Conservation (phyloP, 2,113 vertebrate species). For the Octodon degus region DNA sequence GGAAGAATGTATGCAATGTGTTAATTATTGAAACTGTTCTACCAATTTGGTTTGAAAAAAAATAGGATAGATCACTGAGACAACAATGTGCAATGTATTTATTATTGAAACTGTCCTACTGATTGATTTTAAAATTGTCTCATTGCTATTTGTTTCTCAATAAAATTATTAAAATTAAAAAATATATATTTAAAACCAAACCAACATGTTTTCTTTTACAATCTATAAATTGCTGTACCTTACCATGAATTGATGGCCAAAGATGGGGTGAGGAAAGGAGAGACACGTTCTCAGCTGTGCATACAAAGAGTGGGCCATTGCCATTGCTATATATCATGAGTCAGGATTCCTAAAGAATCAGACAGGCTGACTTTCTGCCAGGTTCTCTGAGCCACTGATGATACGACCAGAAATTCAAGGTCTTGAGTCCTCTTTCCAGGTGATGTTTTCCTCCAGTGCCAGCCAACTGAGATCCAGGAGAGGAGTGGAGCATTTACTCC, state of each 20-base stretch:
- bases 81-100: too few relatives aligned
- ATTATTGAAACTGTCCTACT: too few relatives aligned
- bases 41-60: too few relatives aligned
- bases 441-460: background rate
- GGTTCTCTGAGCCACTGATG: background rate
- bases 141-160: too few relatives aligned
- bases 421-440: background rate
- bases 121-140: too few relatives aligned
- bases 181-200: background rate
- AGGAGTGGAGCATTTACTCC: background rate
- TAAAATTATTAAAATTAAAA: too few relatives aligned
- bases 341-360: background rate
- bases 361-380: background rate
- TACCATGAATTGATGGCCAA: background rate
- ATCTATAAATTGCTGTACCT: background rate
- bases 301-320: background rate
- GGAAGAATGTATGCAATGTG: too few relatives aligned
- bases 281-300: background rate
- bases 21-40: too few relatives aligned
- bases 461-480: background rate
- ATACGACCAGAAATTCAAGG: background rate
- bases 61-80: too few relatives aligned
- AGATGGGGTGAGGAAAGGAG: background rate
- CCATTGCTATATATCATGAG: background rate
- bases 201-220: background rate